phyloP scores from a whole-genome alignment of 2,797 vertebrate species.

The Phoxinus dragarum region DNA sequence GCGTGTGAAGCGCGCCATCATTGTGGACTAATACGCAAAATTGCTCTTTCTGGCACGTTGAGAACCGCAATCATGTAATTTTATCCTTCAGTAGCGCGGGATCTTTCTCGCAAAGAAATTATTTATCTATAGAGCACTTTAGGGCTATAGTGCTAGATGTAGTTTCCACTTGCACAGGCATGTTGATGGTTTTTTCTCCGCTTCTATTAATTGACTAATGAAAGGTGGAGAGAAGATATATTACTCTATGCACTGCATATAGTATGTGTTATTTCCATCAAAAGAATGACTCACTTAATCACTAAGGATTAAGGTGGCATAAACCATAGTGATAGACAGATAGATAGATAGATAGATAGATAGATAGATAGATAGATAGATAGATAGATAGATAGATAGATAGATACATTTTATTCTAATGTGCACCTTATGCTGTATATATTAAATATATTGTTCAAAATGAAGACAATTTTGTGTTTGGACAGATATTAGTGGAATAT shows the following conservation, averaged over 20 bases:
- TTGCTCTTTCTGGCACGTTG: conserved; percentile 56
- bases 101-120: conserved; percentile 45
- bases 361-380: too few relatives aligned
- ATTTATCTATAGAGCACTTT: conserved; percentile 1
- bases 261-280: background rate
- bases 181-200: background rate
- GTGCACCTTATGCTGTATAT: background rate
- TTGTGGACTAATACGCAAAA: conserved; percentile 54
- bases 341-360: too few relatives aligned
- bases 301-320: background rate
- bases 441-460: background rate
- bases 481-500: background rate
- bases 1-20: conserved; percentile 57
- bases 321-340: background rate
- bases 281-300: background rate
- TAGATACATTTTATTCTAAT: background rate
- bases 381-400: too few relatives aligned
- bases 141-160: background rate
- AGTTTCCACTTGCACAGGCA: background rate
- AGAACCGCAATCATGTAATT: conserved; percentile 58
- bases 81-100: conserved; percentile 32
- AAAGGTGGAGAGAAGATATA: background rate
- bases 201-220: background rate
- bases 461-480: background rate
- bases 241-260: background rate